Evolutionary conservation across 2,888 invertebrate genomes (phyloP).

Genomic region (Philereme transversata): DNA sequence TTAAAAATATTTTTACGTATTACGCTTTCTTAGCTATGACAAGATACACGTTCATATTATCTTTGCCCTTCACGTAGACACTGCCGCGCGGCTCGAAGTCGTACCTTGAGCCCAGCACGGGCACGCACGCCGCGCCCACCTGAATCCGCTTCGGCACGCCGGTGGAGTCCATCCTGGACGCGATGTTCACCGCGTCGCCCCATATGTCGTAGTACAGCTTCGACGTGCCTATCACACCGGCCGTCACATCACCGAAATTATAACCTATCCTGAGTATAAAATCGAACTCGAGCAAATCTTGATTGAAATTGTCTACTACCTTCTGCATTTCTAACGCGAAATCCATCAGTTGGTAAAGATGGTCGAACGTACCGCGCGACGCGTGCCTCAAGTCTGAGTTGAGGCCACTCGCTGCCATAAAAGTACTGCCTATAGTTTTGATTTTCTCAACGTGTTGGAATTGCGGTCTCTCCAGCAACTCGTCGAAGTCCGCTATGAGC

Average conservation of each 20-base stretch:
- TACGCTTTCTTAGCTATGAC: constrained; percentile 81
- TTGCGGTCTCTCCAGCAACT: constrained; percentile 91
- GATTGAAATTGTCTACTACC: constrained; percentile 93
- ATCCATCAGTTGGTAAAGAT: constrained; percentile 94
- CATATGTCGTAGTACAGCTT: constrained; percentile 99
- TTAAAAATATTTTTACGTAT: constrained; percentile 45
- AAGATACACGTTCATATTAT: constrained; percentile 96
- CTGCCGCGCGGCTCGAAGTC: constrained; percentile 96
- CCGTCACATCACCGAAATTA: constrained; percentile 97
- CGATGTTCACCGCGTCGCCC: constrained; percentile 99
- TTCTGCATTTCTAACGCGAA: constrained; percentile 96
- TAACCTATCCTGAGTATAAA: constrained; percentile 94
- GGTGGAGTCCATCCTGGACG: constrained; percentile 98
- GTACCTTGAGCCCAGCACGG: constrained; percentile 88
- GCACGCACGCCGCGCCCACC: constrained; percentile 90
- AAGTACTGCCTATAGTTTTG: constrained; percentile 98
- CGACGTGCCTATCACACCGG: constrained; percentile 97
- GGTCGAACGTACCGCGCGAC: constrained; percentile 88
- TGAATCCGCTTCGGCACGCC: constrained; percentile 94
- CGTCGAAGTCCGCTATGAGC: constrained; percentile 97
- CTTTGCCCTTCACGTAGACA: constrained; percentile 98
- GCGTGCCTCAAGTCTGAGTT: constrained; percentile 90
- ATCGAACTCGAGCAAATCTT: constrained; percentile 95
- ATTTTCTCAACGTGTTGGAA: constrained; percentile 97
- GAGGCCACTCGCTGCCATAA: constrained; percentile 98